phyloP scores from a whole-genome alignment of 30 jellyfish, hydroid and myxozoan genomes.

The Aurelia aurita complex sp. Pacific region DNA sequence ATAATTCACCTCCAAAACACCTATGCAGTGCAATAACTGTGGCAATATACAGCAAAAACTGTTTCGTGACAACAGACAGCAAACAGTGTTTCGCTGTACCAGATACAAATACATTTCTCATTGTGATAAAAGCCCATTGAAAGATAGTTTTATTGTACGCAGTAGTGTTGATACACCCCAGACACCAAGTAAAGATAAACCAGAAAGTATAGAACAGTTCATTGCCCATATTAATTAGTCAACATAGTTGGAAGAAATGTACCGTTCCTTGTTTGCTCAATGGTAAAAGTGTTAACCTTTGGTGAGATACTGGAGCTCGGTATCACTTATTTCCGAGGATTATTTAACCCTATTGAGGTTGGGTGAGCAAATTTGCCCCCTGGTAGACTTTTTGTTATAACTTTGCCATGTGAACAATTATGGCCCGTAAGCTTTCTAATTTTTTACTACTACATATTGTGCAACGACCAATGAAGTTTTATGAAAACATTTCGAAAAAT shows the following conservation, averaged over 20 bases:
- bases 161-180: too few species aligned
- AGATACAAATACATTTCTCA: background rate
- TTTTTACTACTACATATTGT: too few species aligned
- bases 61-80: background rate
- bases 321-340: constrained; percentile 11
- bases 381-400: too few species aligned
- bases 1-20: background rate
- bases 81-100: background rate
- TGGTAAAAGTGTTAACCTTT: background rate
- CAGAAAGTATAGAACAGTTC: background rate
- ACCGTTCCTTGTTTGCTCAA: constrained; percentile 9
- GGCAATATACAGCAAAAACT: background rate
- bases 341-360: too few species aligned
- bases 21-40: constrained; percentile 12
- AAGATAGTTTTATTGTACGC: too few species aligned
- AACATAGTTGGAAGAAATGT: constrained; percentile 21
- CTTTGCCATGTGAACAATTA: too few species aligned
- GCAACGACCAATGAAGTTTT: too few species aligned
- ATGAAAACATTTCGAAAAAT: too few species aligned
- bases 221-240: constrained; percentile 12
- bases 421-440: too few species aligned
- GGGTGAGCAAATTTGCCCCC: too few species aligned
- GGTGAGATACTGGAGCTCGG: constrained; percentile 41
- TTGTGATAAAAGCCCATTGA: background rate
- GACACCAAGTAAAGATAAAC: too few species aligned